Conservation (phyloP, 2,888 invertebrate genomes). For the Mythimna impura region DNA sequence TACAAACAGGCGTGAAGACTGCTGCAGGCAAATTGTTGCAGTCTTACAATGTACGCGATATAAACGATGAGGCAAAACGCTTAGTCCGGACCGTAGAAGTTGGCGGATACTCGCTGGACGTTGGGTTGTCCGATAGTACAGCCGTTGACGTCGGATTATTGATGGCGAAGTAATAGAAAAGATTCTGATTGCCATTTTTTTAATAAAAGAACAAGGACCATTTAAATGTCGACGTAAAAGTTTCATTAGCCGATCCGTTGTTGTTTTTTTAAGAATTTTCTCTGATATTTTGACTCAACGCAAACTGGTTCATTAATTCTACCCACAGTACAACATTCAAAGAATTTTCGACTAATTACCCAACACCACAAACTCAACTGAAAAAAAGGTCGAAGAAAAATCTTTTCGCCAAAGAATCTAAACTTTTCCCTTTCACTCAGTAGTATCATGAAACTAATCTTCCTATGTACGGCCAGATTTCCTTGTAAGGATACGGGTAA, state of each 20-base stretch:
- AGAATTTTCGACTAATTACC: constrained; percentile 30
- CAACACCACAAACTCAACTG: constrained; percentile 2
- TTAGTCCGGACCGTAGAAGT: no score
- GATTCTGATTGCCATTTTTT: no score
- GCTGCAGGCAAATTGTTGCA: no score
- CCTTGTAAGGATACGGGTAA: constrained; percentile 36
- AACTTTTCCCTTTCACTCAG: constrained; percentile 38
- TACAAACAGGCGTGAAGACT: no score
- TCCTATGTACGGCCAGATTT: constrained; percentile 47
- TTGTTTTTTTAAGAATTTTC: neutral
- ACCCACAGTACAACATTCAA: neutral
- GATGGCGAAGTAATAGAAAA: no score
- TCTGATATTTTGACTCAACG: neutral
- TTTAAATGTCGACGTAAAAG: neutral
- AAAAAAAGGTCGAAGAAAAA: neutral
- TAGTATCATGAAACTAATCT: constrained; percentile 49
- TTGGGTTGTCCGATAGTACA: no score
- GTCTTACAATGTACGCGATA: no score
- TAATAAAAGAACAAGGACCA: no score
- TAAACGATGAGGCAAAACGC: no score
- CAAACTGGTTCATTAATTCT: constrained; percentile 22
- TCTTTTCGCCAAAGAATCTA: constrained; percentile 13
- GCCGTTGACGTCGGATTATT: no score
- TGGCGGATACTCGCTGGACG: no score
- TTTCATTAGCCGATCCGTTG: neutral